phyloP scores from a whole-genome alignment of 1,140 invertebrate species.

The Hycleus cichorii region DNA sequence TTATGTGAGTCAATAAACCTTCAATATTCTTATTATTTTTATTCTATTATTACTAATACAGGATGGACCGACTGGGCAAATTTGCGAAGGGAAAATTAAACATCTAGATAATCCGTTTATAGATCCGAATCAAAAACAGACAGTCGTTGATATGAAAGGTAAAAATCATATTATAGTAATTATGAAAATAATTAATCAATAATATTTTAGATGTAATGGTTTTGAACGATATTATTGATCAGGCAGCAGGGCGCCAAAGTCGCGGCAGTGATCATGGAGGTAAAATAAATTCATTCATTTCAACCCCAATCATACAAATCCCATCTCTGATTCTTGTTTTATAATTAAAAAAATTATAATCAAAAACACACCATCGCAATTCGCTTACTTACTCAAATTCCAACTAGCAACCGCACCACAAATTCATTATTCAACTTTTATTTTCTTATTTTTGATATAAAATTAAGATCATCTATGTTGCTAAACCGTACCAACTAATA shows the following conservation, averaged over 20 bases:
- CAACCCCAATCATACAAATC: not conserved
- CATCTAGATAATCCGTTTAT: conserved; percentile 87
- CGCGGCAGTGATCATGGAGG: conserved; percentile 79
- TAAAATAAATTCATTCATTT: conserved; percentile 43
- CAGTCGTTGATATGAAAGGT: conserved; percentile 91
- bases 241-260: conserved; percentile 82
- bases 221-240: conserved; percentile 93
- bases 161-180: conserved; percentile 1
- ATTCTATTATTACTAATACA: conserved; percentile 4
- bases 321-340: not conserved
- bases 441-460: not conserved
- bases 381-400: conserved; percentile 28
- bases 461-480: conserved; percentile 16
- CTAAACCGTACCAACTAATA: conserved; percentile 30
- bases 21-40: not conserved
- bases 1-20: conserved; percentile 52
- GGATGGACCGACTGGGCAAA: conserved; percentile 36
- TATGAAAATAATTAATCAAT: not conserved
- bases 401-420: conserved; percentile 21
- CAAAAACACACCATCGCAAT: conserved; percentile 35
- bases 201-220: conserved; percentile 90
- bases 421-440: not conserved
- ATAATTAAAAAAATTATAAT: not conserved
- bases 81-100: conserved; percentile 61
- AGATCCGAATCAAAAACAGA: conserved; percentile 77